Evolutionary conservation across 2,888 invertebrate genomes (phyloP).

Genomic region (Bimastos eiseni): DNA sequence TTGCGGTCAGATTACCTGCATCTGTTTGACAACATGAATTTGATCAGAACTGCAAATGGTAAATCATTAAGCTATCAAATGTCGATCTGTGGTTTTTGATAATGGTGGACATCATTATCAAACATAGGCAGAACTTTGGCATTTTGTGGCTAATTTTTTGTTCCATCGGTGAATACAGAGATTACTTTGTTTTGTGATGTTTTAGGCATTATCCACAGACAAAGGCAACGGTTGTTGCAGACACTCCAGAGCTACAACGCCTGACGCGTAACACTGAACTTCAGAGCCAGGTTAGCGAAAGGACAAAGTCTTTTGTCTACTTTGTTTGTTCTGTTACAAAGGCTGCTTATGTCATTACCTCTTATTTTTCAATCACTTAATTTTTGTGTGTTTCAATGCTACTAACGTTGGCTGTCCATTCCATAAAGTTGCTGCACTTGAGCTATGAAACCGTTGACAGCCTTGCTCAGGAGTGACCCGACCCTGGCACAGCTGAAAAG

Average conservation of each 20-base stretch:
- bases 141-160: not conserved
- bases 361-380: not conserved
- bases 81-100: not conserved
- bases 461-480: too few relatives aligned
- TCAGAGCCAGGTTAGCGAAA: constrained; percentile 77
- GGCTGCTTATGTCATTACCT: not conserved
- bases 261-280: constrained; percentile 96
- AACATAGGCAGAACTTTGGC: not conserved
- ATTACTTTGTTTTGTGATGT: not conserved
- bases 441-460: not conserved
- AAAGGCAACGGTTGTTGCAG: constrained; percentile 95
- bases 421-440: not conserved
- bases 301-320: not conserved
- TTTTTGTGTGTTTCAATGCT: not conserved
- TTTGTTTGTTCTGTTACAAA: not conserved
- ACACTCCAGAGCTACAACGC: constrained; percentile 93
- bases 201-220: constrained; percentile 95
- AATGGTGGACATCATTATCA: not conserved
- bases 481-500: too few relatives aligned
- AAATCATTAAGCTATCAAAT: not conserved
- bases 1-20: not conserved
- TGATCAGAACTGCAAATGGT: not conserved
- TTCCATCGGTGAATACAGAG: not conserved
- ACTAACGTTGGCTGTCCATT: not conserved
- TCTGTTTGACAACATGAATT: not conserved